phyloP scores from a whole-genome alignment of 2,113 vertebrate genomes.

The Cromileptes altivelis region DNA sequence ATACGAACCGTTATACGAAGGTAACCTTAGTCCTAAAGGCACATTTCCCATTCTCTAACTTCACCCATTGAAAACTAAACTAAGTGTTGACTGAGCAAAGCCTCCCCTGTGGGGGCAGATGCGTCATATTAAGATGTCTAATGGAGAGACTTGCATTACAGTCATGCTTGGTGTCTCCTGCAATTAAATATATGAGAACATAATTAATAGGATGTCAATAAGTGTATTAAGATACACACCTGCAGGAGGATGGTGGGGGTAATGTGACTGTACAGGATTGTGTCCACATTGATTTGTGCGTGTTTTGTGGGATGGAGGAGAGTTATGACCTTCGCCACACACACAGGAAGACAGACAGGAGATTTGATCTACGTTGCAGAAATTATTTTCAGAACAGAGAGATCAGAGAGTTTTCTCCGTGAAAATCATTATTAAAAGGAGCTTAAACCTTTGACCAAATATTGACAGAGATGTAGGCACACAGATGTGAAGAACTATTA shows the following conservation, averaged over 20 bases:
- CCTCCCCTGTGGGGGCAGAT: neutral
- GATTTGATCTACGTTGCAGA: neutral
- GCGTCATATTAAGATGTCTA: neutral
- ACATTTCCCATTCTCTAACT: neutral
- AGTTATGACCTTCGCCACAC: slow-evolving; percentile 7
- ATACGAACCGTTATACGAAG: too few relatives aligned
- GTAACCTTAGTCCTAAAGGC: neutral
- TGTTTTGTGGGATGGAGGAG: neutral
- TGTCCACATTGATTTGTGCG: neutral
- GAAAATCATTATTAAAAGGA: slow-evolving; percentile 4
- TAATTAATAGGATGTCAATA: neutral
- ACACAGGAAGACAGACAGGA: neutral
- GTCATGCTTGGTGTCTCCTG: neutral
- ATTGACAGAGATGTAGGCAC: neutral
- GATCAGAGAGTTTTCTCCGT: neutral
- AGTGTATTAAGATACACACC: neutral
- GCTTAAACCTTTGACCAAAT: slow-evolving; percentile 23
- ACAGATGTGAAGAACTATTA: neutral
- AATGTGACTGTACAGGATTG: neutral
- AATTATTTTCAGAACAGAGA: neutral
- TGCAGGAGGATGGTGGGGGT: neutral
- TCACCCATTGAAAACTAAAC: too few relatives aligned
- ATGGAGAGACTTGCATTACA: neutral
- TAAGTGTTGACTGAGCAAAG: neutral
- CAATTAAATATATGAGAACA: neutral